phyloP scores from a whole-genome alignment of 2,113 vertebrate species.

The Calidris pygmaea region DNA sequence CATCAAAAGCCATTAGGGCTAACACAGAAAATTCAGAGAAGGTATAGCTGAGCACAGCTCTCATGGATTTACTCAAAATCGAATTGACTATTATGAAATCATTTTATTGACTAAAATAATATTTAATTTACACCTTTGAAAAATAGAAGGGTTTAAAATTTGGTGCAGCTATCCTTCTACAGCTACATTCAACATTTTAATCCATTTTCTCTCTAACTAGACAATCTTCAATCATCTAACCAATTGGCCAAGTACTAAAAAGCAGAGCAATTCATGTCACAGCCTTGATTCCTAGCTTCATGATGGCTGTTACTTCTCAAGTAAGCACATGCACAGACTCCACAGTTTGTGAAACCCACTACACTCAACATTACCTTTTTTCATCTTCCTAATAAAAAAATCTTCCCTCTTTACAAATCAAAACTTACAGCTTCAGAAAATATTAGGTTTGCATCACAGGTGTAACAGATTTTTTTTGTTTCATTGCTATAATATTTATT shows the following conservation, averaged over 20 bases:
- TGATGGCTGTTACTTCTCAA: not conserved
- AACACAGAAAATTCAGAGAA: not conserved
- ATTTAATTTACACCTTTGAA: not conserved
- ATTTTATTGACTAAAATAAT: not conserved
- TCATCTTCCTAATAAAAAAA: not conserved
- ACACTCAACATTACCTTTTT: not conserved
- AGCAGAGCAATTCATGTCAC: not conserved
- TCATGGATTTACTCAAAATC: not conserved
- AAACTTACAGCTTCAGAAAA: not conserved
- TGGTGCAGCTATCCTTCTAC: not conserved
- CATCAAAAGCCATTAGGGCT: not conserved
- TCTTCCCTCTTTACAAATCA: not conserved
- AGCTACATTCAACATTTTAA: not conserved
- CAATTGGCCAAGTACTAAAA: not conserved
- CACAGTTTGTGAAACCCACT: not conserved
- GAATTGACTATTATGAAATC: not conserved
- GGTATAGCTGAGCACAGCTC: not conserved
- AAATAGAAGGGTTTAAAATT: not conserved
- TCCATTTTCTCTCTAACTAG: not conserved
- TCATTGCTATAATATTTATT: not conserved
- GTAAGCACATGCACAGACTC: not conserved
- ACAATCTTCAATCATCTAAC: not conserved
- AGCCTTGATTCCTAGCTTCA: not conserved
- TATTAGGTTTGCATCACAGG: not conserved
- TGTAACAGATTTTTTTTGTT: not conserved